Conservation (phyloP, 1,140 invertebrate species). For the Drosophila erecta region DNA sequence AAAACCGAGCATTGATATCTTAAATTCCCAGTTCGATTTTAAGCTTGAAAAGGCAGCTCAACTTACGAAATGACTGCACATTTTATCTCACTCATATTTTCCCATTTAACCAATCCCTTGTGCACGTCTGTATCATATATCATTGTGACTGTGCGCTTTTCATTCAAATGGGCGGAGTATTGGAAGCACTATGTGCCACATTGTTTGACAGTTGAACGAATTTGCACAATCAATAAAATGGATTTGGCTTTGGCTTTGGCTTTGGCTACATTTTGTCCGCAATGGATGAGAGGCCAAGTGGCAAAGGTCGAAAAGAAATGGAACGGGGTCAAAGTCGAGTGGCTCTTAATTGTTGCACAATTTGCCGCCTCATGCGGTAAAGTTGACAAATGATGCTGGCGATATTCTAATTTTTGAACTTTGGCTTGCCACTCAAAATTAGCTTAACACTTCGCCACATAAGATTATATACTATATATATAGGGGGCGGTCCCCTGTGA, state of each 20-base stretch:
- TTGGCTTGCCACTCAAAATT: slow-evolving; percentile 6
- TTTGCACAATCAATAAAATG: slow-evolving; percentile 73
- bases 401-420: slow-evolving; percentile 16
- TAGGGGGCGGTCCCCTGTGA: slow-evolving; percentile 1
- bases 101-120: slow-evolving; percentile 1
- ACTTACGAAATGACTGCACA: slow-evolving; percentile 15
- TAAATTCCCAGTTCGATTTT: neutral
- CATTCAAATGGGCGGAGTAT: slow-evolving; percentile 10
- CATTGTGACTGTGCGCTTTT: slow-evolving; percentile 30
- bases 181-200: slow-evolving; percentile 37
- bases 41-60: slow-evolving; percentile 32
- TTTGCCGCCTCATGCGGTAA: slow-evolving; percentile 63
- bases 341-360: slow-evolving; percentile 71
- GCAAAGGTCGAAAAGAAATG: slow-evolving; percentile 20
- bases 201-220: slow-evolving; percentile 69
- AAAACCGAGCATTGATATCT: slow-evolving; percentile 4
- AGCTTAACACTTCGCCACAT: neutral
- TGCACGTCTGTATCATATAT: slow-evolving; percentile 27
- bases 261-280: slow-evolving; percentile 29
- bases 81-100: neutral
- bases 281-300: slow-evolving; percentile 26
- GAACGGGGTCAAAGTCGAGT: slow-evolving; percentile 24
- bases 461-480: no score
- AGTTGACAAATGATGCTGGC: slow-evolving; percentile 10
- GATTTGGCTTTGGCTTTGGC: slow-evolving; percentile 34